These are phyloP conservation scores for Drosophila sordidula DNA, from an alignment of 2,888 invertebrate species.

Conservation along the genomic window DNA sequence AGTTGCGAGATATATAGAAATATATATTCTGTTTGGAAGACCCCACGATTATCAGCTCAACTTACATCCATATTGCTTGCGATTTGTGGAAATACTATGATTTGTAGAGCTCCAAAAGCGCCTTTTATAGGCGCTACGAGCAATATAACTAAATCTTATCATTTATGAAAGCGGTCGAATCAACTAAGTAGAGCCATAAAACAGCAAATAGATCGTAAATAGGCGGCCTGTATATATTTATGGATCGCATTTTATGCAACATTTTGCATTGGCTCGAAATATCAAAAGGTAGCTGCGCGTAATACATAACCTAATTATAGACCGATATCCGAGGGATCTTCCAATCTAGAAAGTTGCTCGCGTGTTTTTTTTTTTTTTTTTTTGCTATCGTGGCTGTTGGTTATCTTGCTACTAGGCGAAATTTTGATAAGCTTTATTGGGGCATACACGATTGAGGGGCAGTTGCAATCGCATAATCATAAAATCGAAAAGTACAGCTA, in stretches of 20 bases:
- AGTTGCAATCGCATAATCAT: slow-evolving; percentile 24
- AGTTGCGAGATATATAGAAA: not conserved
- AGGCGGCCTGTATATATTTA: slow-evolving; percentile 2
- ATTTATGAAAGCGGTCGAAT: slow-evolving; percentile 4
- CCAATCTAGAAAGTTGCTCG: slow-evolving; percentile 25
- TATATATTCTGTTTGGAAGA: not conserved
- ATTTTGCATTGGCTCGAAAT: not conserved
- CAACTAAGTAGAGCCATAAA: slow-evolving; percentile 1
- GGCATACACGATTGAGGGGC: slow-evolving; percentile 13
- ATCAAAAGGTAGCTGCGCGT: not conserved
- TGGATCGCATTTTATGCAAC: slow-evolving; percentile 14
- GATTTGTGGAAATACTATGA: slow-evolving; percentile 55
- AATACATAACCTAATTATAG: not conserved
- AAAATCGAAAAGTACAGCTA: slow-evolving; percentile 16
- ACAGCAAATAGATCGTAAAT: not conserved
- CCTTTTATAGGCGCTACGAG: slow-evolving; percentile 55
- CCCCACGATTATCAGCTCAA: slow-evolving; percentile 19
- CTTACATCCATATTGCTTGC: slow-evolving; percentile 65
- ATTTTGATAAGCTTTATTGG: slow-evolving; percentile 55
- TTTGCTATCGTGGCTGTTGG: not conserved
- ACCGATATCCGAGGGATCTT: slow-evolving; percentile 5
- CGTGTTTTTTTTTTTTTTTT: slow-evolving; percentile 17
- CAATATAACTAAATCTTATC: slow-evolving; percentile 66
- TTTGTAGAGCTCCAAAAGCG: slow-evolving; percentile 25
- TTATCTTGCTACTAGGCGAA: slow-evolving; percentile 60